Evolutionary conservation across 2,797 vertebrate genomes (phyloP), one percentile per base, ranked within the genome.

Genomic region (Synaphobranchus kaupii): DNA sequence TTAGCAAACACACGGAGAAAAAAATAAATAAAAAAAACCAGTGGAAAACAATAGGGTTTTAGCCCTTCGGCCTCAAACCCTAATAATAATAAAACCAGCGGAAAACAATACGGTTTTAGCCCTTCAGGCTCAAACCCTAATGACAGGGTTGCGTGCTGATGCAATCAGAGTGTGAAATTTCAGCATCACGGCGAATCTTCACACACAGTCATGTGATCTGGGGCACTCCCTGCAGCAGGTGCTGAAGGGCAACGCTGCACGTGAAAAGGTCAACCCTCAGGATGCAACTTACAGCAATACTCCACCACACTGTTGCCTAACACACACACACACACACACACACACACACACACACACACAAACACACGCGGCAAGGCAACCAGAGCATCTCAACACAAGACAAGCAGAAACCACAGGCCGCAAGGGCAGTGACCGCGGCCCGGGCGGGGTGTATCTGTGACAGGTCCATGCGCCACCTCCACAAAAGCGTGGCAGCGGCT

Each of bases 141-240:
- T 56, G 12, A 88, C n/a, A 87, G 89, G 83, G 52, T 86, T 15
- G 84, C 71, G 63, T 91, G 90, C 90, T 95, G 94, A 95, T 94
- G 94, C 92, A 95, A 94, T 93, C 90, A 87, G 85, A 85, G 89
- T 13, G 25, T 50, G 83, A 85, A n/a, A 91, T 94, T 94, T 94
- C 93, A 94, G 78, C 87, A 82, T 83, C 31, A 58, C 85, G 81
- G 76, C 76, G 47, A 50, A 82, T 47, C 66, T 10, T 88, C 68
- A 58, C 84, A 78, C 82, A 68, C 71, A 86, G 28, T 31, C 82
- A 90, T 84, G 86, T 84, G 84, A 47, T 39, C 71, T 52, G 83
- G 3, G 86, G 25, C 92, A 92, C 91, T 93, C 92, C 93, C 88
- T 89, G 88, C 88, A 92, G 92, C 94, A 95, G 95, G 94, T 95